These are phyloP conservation scores for Centruroides sculpturatus DNA, from an alignment of 1,140 invertebrate genomes.

Conservation along the genomic window DNA sequence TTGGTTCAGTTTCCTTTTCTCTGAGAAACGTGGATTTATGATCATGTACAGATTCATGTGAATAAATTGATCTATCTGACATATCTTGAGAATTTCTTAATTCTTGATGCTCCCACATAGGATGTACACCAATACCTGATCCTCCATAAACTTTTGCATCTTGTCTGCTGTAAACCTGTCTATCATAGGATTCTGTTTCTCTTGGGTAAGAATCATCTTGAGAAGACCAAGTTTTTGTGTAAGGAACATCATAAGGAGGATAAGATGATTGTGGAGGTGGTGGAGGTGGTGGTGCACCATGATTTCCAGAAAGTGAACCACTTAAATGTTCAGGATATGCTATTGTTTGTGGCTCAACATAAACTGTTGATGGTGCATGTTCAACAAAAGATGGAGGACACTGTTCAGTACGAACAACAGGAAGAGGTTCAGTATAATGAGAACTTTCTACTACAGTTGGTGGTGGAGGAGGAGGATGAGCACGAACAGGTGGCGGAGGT, in stretches of 20 bases:
- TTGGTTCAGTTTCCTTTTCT: constrained; percentile 1
- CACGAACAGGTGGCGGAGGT: constrained; percentile 1
- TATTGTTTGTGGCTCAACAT: too few species aligned
- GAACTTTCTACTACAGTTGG: too few species aligned
- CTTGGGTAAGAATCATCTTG: constrained; percentile 8
- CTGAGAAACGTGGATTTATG: constrained; percentile 1
- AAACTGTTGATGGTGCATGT: not conserved
- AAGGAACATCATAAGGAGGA: constrained; percentile 3
- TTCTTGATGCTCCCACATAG: constrained; percentile 11
- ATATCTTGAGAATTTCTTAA: not conserved
- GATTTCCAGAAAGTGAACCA: not conserved
- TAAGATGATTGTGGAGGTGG: not conserved
- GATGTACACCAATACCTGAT: not conserved
- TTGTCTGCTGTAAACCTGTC: constrained; percentile 8
- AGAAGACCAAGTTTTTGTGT: constrained; percentile 7
- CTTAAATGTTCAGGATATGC: too few species aligned
- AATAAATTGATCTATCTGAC: too few species aligned
- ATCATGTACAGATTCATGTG: too few species aligned
- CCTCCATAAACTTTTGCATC: constrained; percentile 4
- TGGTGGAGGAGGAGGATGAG: not conserved
- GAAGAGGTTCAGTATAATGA: not conserved
- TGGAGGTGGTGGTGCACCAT: constrained; percentile 1
- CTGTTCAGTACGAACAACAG: not conserved
- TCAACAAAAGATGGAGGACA: not conserved
- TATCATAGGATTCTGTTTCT: constrained; percentile 1